Evolutionary conservation across 2,797 vertebrate species (phyloP), one percentile per base, ranked within the genome.

Genomic region (Clarias pachynema): DNA sequence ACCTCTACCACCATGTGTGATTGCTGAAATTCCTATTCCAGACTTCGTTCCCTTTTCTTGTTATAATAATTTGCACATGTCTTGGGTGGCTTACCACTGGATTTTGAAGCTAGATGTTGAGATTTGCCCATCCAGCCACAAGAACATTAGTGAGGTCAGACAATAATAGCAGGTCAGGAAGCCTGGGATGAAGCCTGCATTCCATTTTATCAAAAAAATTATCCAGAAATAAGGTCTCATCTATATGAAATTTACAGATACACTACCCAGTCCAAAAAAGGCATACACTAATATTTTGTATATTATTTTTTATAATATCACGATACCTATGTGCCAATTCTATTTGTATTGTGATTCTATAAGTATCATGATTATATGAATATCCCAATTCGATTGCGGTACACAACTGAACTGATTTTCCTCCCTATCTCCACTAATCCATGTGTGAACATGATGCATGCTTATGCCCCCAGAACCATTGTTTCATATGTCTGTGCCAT

Each of bases 61-160:
- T 29, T 26, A 12, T 44, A 63, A 78, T 10, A 37, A 9, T 15
- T 12, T 16, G 18, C 5, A 62, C 12, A 9, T 8, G 1, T 29
- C 72, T 75, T 16, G 4, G 5, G 15, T 34, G 56, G 56, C 9
- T 24, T 34, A n/a, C 22, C 57, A n/a, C 24, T 53, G 14, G 18
- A 66, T 78, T 88, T 82, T 87, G 29, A 87, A 81, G 74, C 16
- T 82, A 49, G 26, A 72, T 29, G 3, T 49, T 5, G 49, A 82
- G 49, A 81, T 81, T 66, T 79, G 37, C 65, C 10, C 2, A 22
- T 83, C 78, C 31, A 79, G 40, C 40, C 15, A 5, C 34, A 26
- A 44, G 37, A 44, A n/a, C 78, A 80, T 87, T 29, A 49, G 78
- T 65, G 2, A 49, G 18, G 29, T 34, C 56, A 24, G 20, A 5